These are phyloP conservation scores for Volucella zonaria DNA, from an alignment of 2,888 invertebrate species.

Conservation along the genomic window DNA sequence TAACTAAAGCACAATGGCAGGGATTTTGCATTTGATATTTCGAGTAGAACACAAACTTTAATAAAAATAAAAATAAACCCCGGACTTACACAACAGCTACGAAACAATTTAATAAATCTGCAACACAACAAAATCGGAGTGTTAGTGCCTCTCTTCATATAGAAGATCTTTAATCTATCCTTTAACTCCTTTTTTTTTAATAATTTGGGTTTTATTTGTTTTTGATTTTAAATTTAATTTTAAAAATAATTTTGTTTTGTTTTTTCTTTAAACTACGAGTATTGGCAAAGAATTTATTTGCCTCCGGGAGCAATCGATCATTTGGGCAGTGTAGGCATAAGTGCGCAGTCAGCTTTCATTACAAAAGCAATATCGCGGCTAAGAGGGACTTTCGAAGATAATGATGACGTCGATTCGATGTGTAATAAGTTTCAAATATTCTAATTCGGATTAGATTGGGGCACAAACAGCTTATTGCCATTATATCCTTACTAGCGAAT, in stretches of 20 bases:
- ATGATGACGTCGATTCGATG: too few species aligned
- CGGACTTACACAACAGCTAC: not conserved
- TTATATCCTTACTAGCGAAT: too few species aligned
- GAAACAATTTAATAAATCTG: not conserved
- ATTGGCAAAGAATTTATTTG: slow-evolving; percentile 21
- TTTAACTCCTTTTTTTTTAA: not conserved
- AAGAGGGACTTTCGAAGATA: too few species aligned
- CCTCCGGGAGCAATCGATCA: too few species aligned
- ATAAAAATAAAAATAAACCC: not conserved
- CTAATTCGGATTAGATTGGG: too few species aligned
- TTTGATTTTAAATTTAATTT: slow-evolving; percentile 2
- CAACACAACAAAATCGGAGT: not conserved
- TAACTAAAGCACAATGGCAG: slow-evolving; percentile 85
- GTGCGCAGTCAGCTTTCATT: too few species aligned
- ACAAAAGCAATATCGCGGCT: too few species aligned
- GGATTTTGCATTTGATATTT: not conserved
- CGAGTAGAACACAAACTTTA: slow-evolving; percentile 2
- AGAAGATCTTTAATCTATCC: not conserved
- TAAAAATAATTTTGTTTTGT: slow-evolving; percentile 14
- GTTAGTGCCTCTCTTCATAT: not conserved
- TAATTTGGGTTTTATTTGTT: slow-evolving; percentile 24
- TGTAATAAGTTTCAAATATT: too few species aligned
- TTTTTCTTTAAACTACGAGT: slow-evolving; percentile 2
- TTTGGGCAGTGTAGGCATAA: too few species aligned
- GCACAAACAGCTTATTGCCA: too few species aligned